These are phyloP conservation scores for Acanthococcus lagerstroemiae DNA, from an alignment of 2,888 invertebrate genomes.

Conservation along the genomic window DNA sequence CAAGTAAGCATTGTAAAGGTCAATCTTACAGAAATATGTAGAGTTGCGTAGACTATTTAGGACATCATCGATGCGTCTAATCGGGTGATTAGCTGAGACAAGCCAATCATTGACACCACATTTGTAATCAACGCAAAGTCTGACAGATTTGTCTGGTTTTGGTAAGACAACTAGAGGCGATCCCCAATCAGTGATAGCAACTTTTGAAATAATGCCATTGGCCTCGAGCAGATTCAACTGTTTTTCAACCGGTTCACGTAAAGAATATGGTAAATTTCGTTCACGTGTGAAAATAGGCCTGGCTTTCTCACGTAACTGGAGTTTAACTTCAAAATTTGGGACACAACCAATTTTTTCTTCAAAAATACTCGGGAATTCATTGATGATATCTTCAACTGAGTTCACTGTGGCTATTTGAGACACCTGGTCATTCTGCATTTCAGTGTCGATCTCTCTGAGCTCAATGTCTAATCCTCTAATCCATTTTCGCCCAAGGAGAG, in stretches of 20 bases:
- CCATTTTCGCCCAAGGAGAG: neutral
- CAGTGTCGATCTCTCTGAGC: no score
- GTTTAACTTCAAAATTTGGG: constrained; percentile 32
- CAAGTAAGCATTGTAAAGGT: constrained; percentile 35
- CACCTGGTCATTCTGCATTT: no score
- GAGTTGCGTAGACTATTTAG: constrained; percentile 31
- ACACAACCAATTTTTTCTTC: constrained; percentile 35
- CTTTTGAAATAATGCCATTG: constrained; percentile 30
- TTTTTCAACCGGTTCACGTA: constrained; percentile 27
- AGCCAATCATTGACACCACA: constrained; percentile 36
- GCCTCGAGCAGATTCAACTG: constrained; percentile 31
- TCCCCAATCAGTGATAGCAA: constrained; percentile 32
- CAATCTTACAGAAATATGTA: constrained; percentile 33
- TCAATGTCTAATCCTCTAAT: neutral
- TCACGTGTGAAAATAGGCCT: constrained; percentile 35
- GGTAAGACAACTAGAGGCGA: constrained; percentile 17
- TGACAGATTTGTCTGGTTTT: constrained; percentile 14
- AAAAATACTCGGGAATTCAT: constrained; percentile 29
- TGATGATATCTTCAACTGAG: neutral
- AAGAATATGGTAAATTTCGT: constrained; percentile 26
- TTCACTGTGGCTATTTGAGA: no score
- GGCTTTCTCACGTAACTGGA: constrained; percentile 36
- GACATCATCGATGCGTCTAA: constrained; percentile 33
- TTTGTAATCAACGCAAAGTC: constrained; percentile 36
- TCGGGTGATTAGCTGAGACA: constrained; percentile 33